Percentiles rank a stretch among this genome's conserved stretches.
Evolutionary conservation across 2,113 vertebrate species (phyloP).

Genomic region (Irena cyanogastra): DNA sequence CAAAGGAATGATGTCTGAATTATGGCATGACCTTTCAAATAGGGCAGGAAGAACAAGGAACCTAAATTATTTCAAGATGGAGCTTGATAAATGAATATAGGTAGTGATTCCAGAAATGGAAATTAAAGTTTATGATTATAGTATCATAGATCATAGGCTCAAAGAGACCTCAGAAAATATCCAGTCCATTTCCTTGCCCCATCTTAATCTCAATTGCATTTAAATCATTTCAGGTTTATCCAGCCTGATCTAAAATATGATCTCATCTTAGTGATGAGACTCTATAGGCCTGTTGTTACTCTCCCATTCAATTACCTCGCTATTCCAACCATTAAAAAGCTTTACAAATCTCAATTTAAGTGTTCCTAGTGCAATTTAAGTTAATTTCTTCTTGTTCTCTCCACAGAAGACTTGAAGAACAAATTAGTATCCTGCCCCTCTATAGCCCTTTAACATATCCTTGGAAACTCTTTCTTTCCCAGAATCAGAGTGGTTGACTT

Average conservation of each 20-base stretch:
- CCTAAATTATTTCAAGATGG: slow-evolving; percentile 39
- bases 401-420: neutral
- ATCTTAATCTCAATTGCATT: neutral
- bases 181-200: neutral
- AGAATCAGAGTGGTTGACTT: neutral
- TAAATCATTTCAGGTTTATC: slow-evolving; percentile 24
- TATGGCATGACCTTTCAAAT: slow-evolving; percentile 12
- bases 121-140: slow-evolving; percentile 31
- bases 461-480: neutral
- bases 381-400: neutral
- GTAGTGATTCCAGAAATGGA: slow-evolving; percentile 6
- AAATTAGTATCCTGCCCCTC: neutral
- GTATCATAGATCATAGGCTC: neutral
- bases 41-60: neutral
- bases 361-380: neutral
- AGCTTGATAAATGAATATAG: slow-evolving; percentile 26
- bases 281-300: neutral
- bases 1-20: slow-evolving; percentile 3
- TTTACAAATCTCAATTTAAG: neutral
- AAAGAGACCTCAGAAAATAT: slow-evolving; percentile 14
- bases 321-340: neutral
- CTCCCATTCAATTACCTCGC: slow-evolving; percentile 1
- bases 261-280: neutral
- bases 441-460: neutral
- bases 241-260: slow-evolving; percentile 14